Evolutionary conservation across 2,888 invertebrate species (phyloP), one percentile per base, ranked within the genome.

Genomic region (Polietes domitor): DNA sequence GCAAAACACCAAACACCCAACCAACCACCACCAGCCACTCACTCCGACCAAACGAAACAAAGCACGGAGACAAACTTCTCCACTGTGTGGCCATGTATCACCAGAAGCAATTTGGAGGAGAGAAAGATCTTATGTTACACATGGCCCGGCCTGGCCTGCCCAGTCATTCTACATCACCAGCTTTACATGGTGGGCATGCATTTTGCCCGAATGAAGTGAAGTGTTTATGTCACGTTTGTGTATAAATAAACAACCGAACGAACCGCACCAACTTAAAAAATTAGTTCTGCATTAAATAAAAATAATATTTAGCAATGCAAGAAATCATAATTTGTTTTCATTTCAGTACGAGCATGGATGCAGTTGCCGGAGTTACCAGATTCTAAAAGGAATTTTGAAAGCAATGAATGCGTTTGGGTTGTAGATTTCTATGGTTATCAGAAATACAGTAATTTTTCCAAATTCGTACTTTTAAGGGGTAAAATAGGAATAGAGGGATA

Each of bases 141-240:
- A 78, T 63, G 65, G n/a, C n/a, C 6, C 21, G 41, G 41, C 7
- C 32, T 5, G 41, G 41, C 55, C 26, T 12, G 43, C 68, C 15
- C 68, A 43, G 68, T 24, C 43, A 24, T 43, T 65, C 17, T n/a
- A 32, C 63, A n/a, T 63, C 32, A n/a, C 32, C 32, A 2, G 65
- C 19, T 9, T 47, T 47, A 15, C 47, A 47, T 47, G 15, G 47
- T 15, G 47, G 47, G 24, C 43, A 24, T 17, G 43, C 68, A 41
- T 47, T 47, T 47, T 47, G 2, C 2, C 47, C 15, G n/a, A n/a
- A n/a, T 32, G 9, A 12, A 65, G 24, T 68, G 68, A 80, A 83
- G 74, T 77, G 74, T 77, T 80, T 80, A 77, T 75, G 80, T 80
- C 83, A 83, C 83, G 83, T 83, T 80, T 83, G 17, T 43, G 10